Evolutionary conservation across 2,113 vertebrate species (phyloP), one percentile per base, ranked within the genome.

Genomic region (Channa maculata): DNA sequence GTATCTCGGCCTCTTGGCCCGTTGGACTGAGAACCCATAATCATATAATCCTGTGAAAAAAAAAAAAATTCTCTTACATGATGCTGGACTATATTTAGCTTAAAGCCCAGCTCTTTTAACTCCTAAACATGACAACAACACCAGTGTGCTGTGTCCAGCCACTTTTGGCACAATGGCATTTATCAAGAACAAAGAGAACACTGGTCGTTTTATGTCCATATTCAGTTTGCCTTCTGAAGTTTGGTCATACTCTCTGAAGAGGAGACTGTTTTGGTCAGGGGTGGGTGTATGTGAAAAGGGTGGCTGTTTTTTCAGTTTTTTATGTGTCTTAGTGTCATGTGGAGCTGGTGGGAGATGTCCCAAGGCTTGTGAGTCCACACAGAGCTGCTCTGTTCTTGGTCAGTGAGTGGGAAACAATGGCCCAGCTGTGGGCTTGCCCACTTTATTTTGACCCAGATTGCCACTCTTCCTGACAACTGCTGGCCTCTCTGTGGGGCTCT

Each of bases 271-370:
- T 71, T 66, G 11, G 44, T 72, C 36, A 51, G 51, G 60, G 33
- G 3, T 14, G 43, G 15, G 62, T 14, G 54, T 38, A 64, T 62
- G 8, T 57, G 65, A 74, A 55, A 64, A 54, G 66, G 60, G 64
- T 53, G 69, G 59, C 59, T 84, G 55, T 90, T 86, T 89, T 85
- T 82, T 69, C 83, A 50, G 74, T 43, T 54, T 48, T 86, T 85
- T 80, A 79, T 63, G 81, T 72, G 71, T 65, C 58, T 71, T 60
- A 43, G 89, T 92, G 90, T 91, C 82, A 86, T 86, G 82, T 86
- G 89, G 94, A 79, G 90, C 90, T 85, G 84, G 89, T 51, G 75
- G 89, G 94, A 93, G 93, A 94, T 67, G 91, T 92, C 92, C 89
- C 93, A 92, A 84, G 63, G 84, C 71, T 77, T 79, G 74, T 55